Conservation (phyloP, 2,888 invertebrate genomes). For the Calameuta filiformis region DNA sequence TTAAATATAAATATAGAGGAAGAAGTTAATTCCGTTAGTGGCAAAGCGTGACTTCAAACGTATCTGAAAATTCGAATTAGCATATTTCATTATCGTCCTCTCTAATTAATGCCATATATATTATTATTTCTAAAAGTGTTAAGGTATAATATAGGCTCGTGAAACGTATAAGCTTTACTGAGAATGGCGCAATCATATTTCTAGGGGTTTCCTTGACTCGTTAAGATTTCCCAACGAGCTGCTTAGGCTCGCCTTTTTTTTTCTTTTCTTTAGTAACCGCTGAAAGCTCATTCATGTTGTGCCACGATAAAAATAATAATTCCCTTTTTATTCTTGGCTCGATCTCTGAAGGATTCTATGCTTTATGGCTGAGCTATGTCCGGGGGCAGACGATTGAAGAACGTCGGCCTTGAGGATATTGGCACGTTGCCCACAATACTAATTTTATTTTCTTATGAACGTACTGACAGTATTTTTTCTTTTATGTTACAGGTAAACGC, state of each 20-base stretch:
- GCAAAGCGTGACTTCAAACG: conserved; percentile 11
- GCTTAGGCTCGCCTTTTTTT: neutral
- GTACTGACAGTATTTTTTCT: neutral
- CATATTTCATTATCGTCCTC: conserved; percentile 18
- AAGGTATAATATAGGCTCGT: neutral
- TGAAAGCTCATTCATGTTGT: neutral
- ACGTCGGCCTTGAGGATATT: conserved; percentile 11
- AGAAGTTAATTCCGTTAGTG: neutral
- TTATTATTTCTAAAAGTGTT: conserved; percentile 7
- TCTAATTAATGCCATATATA: conserved; percentile 9
- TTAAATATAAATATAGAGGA: neutral
- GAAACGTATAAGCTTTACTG: neutral
- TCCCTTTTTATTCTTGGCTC: too few species aligned
- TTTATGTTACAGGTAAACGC: conserved; percentile 25
- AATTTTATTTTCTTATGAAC: conserved; percentile 8
- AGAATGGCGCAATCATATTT: neutral
- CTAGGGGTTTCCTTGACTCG: neutral
- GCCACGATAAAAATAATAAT: neutral
- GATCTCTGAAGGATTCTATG: neutral
- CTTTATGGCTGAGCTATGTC: neutral
- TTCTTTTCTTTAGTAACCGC: neutral
- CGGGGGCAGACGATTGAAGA: neutral
- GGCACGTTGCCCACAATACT: conserved; percentile 23
- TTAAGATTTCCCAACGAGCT: neutral
- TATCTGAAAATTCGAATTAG: conserved; percentile 11